Base-by-base conservation (phyloP, 2,797 vertebrate genomes). In the Acanthiza pusilla region DNA sequence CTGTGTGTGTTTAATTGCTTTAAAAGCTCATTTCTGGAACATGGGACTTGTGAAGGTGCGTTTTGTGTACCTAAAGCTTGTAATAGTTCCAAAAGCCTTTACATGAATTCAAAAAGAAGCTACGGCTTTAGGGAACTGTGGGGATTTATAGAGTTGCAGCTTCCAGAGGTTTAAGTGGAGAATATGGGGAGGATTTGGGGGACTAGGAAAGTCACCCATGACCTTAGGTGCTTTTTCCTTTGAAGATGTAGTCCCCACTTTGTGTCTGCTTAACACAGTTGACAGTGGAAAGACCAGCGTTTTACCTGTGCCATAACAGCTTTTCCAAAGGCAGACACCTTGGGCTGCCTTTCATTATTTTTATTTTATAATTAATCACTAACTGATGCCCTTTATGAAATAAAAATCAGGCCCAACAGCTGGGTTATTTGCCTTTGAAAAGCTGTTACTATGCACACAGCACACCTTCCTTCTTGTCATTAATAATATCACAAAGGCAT, bases 351-450 rank as follows among this genome's bases (percentile, higher is more conserved):
- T 47, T 67, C n/a, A 34, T 80, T 80, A 34, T 70, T 80, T 89
- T 89, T 74, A 43, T 89, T 85, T 91, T 57, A 74, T 65, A 74
- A 91, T 90, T 91, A 79, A 55, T 85, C 79, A 72, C 66, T 88
- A 85, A 43, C 61, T 88, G 81, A 18, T 89, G 81, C 45, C 66
- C 60, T 90, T 90, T 63, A 77, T 89, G 57, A 89, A 93, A 92
- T 58, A 73, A 79, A 92, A 92, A 76, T 80, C 68, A 88, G 53
- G 51, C 72, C 27, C 40, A 67, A 57, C 87, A 85, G 74, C 78
- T 92, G 57, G 42, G 63, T 73, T 85, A 70, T 79, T 91, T 85
- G 71, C 81, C 74, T 94, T 66, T 91, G 89, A 82, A 82, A 91
- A 85, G 51, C 74, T 94, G 60, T 88, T 95, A 16, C 57, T 85